Base-by-base conservation (phyloP, 1,140 invertebrate genomes). In the Parasteatoda tepidariorum region DNA sequence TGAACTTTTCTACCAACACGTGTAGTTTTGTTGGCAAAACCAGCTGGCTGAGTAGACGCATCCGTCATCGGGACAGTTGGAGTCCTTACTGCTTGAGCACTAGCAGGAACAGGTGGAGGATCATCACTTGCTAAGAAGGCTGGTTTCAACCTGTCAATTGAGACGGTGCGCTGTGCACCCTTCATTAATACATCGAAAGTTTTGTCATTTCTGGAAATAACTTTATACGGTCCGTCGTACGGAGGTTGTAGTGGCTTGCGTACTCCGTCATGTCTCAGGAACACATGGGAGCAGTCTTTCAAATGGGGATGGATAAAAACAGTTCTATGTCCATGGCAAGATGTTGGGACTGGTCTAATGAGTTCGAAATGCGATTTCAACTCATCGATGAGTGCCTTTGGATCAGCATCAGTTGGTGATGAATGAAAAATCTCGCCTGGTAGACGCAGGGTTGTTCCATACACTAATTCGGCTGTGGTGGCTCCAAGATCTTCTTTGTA, bases 401-500 rank as follows among this genome's bases (percentile, higher is more conserved):
- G 34, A 26, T 26, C 15, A 15, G 4, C 4, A 26, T 6, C 33
- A 18, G 11, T 2, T n/a, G 22, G 33, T 18, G 11, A 6, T 6
- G 33, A 33, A 26, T 3, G 28, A 3, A 15, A 26, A 18, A 87
- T 83, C 11, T 87, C 84, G 9, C 48, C 71, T 22, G 87, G 86
- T 11, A 88, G 31, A 0, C 31, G 28, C 6, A 87, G 78, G 11
- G 67, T 55, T 13, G 26, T 28, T 3, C 86, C 87, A 71, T 85
- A 87, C 0, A 88, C 71, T 6, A 88, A 41, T 79, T 88, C 86
- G 4, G 84, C 86, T 6, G 73, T 15, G 1, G 83, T 84, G 5
- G 75, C 62, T 0, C 81, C 33, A 0, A 87, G n/a, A 78, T 89
- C 87, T n/a, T 87, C 85, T 28, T 89, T 89, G 4, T 86, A 26